Conservation (phyloP, 2,113 vertebrate species). For the Sminthopsis crassicaudata region DNA sequence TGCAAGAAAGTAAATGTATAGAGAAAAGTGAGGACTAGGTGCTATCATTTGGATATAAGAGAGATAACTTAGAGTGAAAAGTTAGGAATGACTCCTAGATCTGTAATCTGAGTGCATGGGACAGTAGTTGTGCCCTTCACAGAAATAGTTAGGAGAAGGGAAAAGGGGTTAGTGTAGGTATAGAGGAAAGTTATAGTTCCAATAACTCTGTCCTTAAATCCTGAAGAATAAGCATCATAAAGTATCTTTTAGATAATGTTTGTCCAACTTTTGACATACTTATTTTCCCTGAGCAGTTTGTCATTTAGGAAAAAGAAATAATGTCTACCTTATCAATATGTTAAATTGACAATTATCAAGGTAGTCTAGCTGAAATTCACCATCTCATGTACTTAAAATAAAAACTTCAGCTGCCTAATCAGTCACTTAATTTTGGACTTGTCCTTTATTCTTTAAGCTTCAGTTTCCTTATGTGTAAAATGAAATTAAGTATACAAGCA, state of each 20-base stretch:
- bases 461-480: background rate
- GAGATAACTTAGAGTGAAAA: too few relatives aligned
- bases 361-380: background rate
- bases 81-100: too few relatives aligned
- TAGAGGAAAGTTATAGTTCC: too few relatives aligned
- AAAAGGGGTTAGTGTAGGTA: too few relatives aligned
- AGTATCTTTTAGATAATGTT: background rate
- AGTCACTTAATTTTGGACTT: background rate
- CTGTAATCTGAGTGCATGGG: too few relatives aligned
- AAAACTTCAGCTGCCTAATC: background rate
- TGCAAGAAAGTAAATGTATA: too few relatives aligned
- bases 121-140: too few relatives aligned
- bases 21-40: too few relatives aligned
- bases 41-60: too few relatives aligned
- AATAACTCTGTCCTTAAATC: too few relatives aligned
- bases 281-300: background rate
- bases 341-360: background rate
- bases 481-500: background rate
- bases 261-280: background rate
- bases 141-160: too few relatives aligned
- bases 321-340: background rate
- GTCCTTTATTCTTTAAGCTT: background rate
- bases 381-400: background rate
- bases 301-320: background rate
- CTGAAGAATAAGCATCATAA: too few relatives aligned